Evolutionary conservation across 2,113 vertebrate species (phyloP).

Genomic region (Isichthys henryi): DNA sequence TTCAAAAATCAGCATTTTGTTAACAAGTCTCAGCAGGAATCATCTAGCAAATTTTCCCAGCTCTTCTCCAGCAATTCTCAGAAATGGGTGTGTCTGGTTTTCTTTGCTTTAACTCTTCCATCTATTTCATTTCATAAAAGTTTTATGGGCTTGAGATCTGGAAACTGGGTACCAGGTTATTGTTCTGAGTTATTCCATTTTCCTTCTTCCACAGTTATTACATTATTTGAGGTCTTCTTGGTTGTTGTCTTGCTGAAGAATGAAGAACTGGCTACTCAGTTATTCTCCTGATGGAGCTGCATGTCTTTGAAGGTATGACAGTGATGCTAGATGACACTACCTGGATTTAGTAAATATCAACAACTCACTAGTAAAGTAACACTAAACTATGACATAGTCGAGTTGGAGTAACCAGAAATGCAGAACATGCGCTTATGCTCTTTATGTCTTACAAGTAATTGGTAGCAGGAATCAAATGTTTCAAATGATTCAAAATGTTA

Average conservation of each 20-base stretch:
- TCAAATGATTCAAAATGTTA: not conserved
- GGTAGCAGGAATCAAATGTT: not conserved
- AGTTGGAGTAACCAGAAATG: no score
- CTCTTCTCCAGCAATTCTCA: not conserved
- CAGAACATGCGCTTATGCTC: no score
- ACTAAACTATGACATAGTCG: no score
- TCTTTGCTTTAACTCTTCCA: not conserved
- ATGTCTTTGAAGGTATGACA: not conserved
- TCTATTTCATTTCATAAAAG: not conserved
- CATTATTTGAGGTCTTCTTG: not conserved
- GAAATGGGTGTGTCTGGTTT: not conserved
- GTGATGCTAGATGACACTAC: not conserved
- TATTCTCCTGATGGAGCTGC: not conserved
- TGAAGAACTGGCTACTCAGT: not conserved
- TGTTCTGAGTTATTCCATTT: not conserved
- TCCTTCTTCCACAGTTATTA: not conserved
- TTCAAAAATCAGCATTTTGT: not conserved
- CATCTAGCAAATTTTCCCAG: not conserved
- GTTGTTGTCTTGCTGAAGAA: not conserved
- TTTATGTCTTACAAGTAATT: not conserved
- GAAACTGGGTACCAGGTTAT: not conserved
- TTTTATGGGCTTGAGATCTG: not conserved
- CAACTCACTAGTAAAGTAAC: not conserved
- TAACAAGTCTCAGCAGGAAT: not conserved
- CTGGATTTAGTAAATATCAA: not conserved